Conservation (phyloP, 2,113 vertebrate species). For the Nycticorax nycticorax region DNA sequence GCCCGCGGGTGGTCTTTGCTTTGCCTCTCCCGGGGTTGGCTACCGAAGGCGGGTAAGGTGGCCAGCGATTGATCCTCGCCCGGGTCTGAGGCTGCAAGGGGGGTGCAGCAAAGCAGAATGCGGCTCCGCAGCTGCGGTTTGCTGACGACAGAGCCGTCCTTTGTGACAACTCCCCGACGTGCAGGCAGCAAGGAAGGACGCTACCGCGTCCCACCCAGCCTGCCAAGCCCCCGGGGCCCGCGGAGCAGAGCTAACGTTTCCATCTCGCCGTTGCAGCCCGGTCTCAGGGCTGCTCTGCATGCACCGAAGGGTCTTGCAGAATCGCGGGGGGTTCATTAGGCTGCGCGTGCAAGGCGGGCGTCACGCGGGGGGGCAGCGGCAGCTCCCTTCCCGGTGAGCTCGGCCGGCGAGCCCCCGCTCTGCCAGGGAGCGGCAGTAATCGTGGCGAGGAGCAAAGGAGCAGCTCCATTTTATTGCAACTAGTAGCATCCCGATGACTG, state of each 20-base stretch:
- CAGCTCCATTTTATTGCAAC: background rate
- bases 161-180: background rate
- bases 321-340: rapidly evolving
- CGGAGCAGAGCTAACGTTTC: background rate
- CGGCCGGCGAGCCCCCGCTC: background rate
- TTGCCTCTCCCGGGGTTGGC: background rate
- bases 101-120: background rate
- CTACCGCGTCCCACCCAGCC: background rate
- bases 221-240: background rate
- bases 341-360: background rate
- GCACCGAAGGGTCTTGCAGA: background rate
- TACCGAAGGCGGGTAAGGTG: background rate
- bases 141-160: background rate
- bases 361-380: background rate
- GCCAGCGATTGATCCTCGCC: rapidly evolving
- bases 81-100: background rate
- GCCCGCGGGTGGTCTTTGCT: background rate
- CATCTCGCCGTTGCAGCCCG: rapidly evolving
- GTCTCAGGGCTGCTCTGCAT: background rate
- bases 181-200: background rate
- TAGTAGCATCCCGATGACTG: background rate
- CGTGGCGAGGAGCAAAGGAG: background rate
- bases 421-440: background rate
- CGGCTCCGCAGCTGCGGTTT: background rate
- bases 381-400: background rate